A percentile compares a stretch with the other conserved stretches of the same genome.
Conservation (phyloP, 23 tunicate species). For the Pegea sp. region DNA sequence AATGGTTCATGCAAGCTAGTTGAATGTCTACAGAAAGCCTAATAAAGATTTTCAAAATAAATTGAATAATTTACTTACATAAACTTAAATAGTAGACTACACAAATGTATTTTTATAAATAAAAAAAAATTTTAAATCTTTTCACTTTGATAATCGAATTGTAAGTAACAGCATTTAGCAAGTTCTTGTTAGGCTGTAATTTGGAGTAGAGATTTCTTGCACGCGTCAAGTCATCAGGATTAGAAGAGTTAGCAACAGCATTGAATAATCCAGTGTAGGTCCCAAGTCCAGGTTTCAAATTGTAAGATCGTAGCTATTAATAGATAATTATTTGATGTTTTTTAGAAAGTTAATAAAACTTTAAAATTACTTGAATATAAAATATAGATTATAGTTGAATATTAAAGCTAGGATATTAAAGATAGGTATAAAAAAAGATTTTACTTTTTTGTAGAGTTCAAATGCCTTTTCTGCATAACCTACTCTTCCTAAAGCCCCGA, state of each 20-base stretch:
- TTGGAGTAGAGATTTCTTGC: slow-evolving; percentile 5
- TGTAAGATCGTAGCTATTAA: slow-evolving; percentile 16
- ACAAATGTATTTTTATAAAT: not conserved
- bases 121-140: not conserved
- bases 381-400: not conserved
- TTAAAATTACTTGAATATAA: not conserved
- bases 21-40: slow-evolving; percentile 40
- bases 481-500: slow-evolving; percentile 37
- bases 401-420: not conserved
- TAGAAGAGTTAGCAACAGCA: slow-evolving; percentile 27
- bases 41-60: too few species aligned
- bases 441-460: slow-evolving; percentile 17
- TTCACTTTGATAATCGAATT: slow-evolving; percentile 30
- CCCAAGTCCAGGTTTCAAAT: slow-evolving; percentile 16
- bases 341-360: not conserved
- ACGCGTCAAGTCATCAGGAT: slow-evolving; percentile 2
- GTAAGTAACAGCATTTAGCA: slow-evolving; percentile 18
- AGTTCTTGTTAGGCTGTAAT: slow-evolving; percentile 4
- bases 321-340: not conserved
- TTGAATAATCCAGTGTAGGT: slow-evolving; percentile 55
- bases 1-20: slow-evolving; percentile 11
- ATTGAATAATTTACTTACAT: too few species aligned
- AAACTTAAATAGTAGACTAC: too few species aligned
- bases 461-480: slow-evolving; percentile 44
- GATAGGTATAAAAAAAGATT: not conserved